These are phyloP conservation scores for Plagodis pulveraria DNA, from an alignment of 2,888 invertebrate genomes.

Conservation along the genomic window DNA sequence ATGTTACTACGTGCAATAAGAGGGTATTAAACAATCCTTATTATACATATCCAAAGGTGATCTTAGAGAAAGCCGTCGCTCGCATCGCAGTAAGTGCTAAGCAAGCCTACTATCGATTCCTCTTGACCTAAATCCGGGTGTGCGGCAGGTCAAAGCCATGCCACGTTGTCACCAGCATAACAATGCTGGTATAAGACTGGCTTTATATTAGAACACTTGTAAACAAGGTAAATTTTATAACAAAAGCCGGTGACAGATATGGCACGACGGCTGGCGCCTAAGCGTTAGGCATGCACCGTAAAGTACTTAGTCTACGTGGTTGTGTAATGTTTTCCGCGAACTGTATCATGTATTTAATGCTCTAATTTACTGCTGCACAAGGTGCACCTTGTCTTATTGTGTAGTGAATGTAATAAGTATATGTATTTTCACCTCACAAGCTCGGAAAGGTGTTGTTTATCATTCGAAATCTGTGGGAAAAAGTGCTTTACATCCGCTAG, in stretches of 20 bases:
- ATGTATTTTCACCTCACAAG: too few relatives aligned
- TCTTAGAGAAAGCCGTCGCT: background rate
- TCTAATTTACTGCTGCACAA: background rate
- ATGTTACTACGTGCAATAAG: too few relatives aligned
- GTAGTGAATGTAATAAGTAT: too few relatives aligned
- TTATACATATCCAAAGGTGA: background rate
- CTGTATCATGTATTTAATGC: background rate
- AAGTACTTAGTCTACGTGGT: background rate
- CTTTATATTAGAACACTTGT: constrained; percentile 1
- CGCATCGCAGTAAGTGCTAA: constrained; percentile 12
- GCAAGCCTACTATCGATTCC: constrained; percentile 68
- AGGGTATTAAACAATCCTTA: too few relatives aligned
- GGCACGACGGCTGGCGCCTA: constrained; percentile 5
- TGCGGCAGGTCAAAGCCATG: constrained; percentile 71
- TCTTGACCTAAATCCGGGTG: constrained; percentile 71
- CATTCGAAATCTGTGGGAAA: too few relatives aligned
- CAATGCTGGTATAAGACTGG: constrained; percentile 23
- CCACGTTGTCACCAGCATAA: constrained; percentile 54
- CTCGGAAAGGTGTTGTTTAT: too few relatives aligned
- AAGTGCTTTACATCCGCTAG: too few relatives aligned
- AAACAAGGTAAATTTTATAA: constrained; percentile 17
- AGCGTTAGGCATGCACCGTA: constrained; percentile 1
- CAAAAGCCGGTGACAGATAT: background rate
- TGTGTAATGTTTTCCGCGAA: background rate
- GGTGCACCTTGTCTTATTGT: background rate